Base-by-base conservation (phyloP, 2,888 invertebrate species). In the Thalpophila matura region DNA sequence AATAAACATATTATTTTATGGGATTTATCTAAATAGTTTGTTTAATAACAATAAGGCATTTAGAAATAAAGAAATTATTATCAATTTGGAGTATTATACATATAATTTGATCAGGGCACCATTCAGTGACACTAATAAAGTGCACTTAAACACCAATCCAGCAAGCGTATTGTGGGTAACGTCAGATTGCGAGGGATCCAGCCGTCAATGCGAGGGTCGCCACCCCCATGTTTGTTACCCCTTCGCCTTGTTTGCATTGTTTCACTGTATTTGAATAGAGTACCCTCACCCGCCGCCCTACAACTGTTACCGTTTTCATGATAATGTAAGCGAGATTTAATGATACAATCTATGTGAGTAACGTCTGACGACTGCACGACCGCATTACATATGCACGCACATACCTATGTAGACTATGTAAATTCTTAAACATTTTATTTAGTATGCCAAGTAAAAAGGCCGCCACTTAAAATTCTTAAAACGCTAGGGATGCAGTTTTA, bases 291-390 rank as follows among this genome's bases (percentile, higher is more conserved):
- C 89, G 84, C 81, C 85, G 63, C 78, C 80, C 84, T 90, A 91
- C 91, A 91, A 93, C 91, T 92, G 92, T 91, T 93, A 92, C 90
- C 86, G 87, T 88, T 91, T 89, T 89, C 90, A 88, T 89, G 88
- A 90, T 91, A 90, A 88, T 90, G 88, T 90, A 88, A 91, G 84
- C 87, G 87, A 88, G 89, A 90, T 91, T 92, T 92, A 90, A 92
- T 91, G 90, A 90, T 87, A 87, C 84, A 81, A 86, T 86, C 85
- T 86, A 85, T 88, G 84, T 82, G 77, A 79, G 79, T 79, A 77
- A 74, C 49, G 62, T n/a, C n/a, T 66, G 49, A 57, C 51, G 50
- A 55, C 61, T 57, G 57, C 62, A 59, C 71, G 57, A 70, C 73
- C 74, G 60, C 70, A 64, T 66, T 65, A 75, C 72, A 69, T 75